Percentiles rank a stretch among this genome's conserved stretches.
Evolutionary conservation across 2,797 vertebrate genomes (phyloP).

Genomic region (Cossypha caffra): DNA sequence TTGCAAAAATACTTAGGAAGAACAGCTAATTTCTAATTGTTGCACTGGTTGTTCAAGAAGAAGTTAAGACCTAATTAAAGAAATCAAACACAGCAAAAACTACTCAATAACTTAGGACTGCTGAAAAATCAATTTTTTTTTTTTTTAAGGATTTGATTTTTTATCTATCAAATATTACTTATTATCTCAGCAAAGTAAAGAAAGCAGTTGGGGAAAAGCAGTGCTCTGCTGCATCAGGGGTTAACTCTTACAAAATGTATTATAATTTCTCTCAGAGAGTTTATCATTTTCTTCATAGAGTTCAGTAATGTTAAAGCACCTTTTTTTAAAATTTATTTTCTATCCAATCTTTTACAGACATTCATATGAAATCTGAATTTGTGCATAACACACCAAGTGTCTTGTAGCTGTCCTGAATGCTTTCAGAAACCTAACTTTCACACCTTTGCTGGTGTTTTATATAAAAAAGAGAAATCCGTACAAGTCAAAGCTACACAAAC

Average conservation of each 20-base stretch:
- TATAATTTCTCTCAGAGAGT: not conserved
- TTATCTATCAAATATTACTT: not conserved
- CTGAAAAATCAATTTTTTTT: not conserved
- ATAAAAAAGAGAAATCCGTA: not conserved
- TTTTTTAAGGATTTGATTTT: not conserved
- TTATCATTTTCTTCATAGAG: not conserved
- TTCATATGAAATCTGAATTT: not conserved
- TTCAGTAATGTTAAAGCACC: not conserved
- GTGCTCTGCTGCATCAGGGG: not conserved
- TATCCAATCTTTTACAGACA: not conserved
- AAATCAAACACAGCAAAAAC: not conserved
- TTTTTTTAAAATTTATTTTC: not conserved
- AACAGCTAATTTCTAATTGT: not conserved
- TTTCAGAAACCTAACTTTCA: not conserved
- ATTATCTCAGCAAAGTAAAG: not conserved
- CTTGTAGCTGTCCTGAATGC: not conserved
- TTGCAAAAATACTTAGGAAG: not conserved
- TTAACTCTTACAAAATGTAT: not conserved
- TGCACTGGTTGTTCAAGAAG: not conserved
- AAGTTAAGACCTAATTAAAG: not conserved
- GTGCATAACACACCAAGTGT: not conserved
- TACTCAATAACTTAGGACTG: not conserved
- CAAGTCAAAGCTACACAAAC: not conserved
- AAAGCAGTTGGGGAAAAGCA: not conserved
- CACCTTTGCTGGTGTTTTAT: not conserved